phyloP scores from a whole-genome alignment of 1,140 invertebrate species.

The Scaptomyza hsui region DNA sequence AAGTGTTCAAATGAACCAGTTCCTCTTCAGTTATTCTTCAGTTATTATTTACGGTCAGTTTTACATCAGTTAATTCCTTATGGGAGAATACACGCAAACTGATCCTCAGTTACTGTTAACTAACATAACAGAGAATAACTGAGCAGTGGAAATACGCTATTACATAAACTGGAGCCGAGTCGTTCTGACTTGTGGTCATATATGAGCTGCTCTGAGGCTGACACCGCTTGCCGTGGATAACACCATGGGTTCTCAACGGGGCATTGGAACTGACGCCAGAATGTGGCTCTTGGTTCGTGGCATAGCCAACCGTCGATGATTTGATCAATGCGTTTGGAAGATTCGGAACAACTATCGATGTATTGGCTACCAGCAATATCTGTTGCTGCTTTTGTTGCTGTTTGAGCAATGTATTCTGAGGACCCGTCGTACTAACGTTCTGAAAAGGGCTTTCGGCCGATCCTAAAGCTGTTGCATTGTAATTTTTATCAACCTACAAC shows the following conservation, averaged over 20 bases:
- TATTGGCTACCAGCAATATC: slow-evolving; percentile 26
- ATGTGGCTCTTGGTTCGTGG: slow-evolving; percentile 21
- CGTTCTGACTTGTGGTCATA: slow-evolving; percentile 56
- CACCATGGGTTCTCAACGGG: slow-evolving; percentile 27
- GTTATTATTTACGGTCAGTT: too few relatives aligned
- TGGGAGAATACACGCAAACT: too few relatives aligned
- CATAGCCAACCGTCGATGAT: slow-evolving; percentile 27
- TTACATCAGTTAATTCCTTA: too few relatives aligned
- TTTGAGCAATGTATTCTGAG: slow-evolving; percentile 62
- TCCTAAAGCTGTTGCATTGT: slow-evolving; percentile 87
- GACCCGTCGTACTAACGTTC: slow-evolving; percentile 50
- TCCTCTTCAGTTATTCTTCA: too few relatives aligned
- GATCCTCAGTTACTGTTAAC: too few relatives aligned
- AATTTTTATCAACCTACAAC: slow-evolving; percentile 87
- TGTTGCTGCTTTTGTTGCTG: slow-evolving; percentile 32
- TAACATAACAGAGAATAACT: too few relatives aligned
- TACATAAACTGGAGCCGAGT: slow-evolving; percentile 68
- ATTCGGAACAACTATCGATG: slow-evolving; percentile 31
- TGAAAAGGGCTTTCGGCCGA: slow-evolving; percentile 50
- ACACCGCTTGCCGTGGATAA: slow-evolving; percentile 31
- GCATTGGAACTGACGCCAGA: not conserved
- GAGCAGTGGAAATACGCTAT: too few relatives aligned
- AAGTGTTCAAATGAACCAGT: too few relatives aligned
- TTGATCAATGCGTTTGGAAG: slow-evolving; percentile 57
- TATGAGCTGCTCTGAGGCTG: slow-evolving; percentile 32